These are phyloP conservation scores for Aptenodytes forsteri DNA, from an alignment of 2,113 vertebrate genomes.

Conservation along the genomic window DNA sequence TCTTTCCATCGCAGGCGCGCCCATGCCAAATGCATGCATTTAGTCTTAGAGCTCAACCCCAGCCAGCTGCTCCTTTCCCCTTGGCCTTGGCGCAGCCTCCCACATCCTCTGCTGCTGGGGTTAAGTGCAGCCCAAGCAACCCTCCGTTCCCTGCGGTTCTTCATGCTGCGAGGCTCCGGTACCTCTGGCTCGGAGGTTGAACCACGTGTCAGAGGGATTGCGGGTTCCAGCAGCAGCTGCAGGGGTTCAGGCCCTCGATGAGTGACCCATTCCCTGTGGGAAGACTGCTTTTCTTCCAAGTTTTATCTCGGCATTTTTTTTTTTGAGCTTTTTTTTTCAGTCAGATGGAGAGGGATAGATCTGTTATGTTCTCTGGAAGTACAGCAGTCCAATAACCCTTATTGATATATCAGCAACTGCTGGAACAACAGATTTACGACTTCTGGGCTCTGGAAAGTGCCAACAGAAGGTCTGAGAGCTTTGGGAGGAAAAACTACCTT, in stretches of 20 bases:
- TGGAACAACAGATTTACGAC: constrained; percentile 38
- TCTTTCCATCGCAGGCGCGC: neutral
- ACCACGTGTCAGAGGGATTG: accelerated
- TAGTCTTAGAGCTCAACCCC: neutral
- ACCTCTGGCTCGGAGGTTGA: neutral
- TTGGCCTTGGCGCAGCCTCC: neutral
- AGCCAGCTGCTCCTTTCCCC: neutral
- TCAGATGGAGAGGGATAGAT: constrained; percentile 33
- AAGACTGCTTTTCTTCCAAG: neutral
- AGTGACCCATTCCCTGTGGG: neutral
- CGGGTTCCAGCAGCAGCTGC: neutral
- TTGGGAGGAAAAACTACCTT: constrained; percentile 47
- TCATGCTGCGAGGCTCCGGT: accelerated
- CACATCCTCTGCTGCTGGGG: neutral
- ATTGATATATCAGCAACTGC: constrained; percentile 57
- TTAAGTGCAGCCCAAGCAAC: neutral
- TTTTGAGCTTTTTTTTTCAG: neutral
- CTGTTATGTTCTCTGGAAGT: neutral
- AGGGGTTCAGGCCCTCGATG: neutral
- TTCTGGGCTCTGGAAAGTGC: constrained; percentile 33
- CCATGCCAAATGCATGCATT: accelerated
- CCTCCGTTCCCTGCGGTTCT: neutral
- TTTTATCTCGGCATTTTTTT: neutral
- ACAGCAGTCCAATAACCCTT: neutral
- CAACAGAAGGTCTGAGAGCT: constrained; percentile 45